A percentile compares a stretch with the other conserved stretches of the same genome.
phyloP scores from a whole-genome alignment of 2,113 vertebrate species.

The Etheostoma spectabile region DNA sequence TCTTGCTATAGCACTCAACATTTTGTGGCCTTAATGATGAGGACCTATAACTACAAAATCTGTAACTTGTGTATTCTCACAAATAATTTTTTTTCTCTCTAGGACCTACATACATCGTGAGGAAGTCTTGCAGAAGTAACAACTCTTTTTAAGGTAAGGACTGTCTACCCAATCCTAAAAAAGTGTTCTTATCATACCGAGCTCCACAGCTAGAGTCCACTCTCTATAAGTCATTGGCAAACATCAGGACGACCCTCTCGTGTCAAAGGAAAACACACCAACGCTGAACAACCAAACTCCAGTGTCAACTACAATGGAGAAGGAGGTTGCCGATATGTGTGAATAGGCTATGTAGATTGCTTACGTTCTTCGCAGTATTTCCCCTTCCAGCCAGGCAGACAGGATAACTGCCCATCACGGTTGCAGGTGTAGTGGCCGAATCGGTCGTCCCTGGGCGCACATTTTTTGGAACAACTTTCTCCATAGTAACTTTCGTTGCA shows the following conservation, averaged over 20 bases:
- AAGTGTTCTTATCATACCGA: neutral
- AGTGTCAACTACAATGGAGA: neutral
- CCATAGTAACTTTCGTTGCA: slow-evolving; percentile 98
- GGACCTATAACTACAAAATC: slow-evolving; percentile 4
- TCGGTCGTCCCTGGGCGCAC: slow-evolving; percentile 92
- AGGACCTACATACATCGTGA: accelerated
- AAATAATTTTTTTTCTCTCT: neutral
- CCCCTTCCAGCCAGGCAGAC: slow-evolving; percentile 94
- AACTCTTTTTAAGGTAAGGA: slow-evolving; percentile 27
- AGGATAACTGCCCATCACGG: slow-evolving; percentile 89
- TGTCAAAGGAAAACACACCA: neutral
- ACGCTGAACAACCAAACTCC: neutral
- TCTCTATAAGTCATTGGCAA: slow-evolving; percentile 1
- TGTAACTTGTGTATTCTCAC: neutral
- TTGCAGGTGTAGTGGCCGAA: slow-evolving; percentile 97
- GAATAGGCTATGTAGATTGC: slow-evolving; percentile 58
- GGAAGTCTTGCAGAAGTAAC: neutral
- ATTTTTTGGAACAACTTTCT: slow-evolving; percentile 94
- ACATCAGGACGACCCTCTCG: neutral
- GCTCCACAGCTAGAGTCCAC: neutral
- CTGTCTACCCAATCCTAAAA: neutral
- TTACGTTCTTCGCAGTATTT: slow-evolving; percentile 97
- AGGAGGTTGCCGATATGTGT: neutral
- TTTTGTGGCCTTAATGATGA: slow-evolving; percentile 28
- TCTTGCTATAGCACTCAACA: slow-evolving; percentile 23